Conservation (phyloP, 2,888 invertebrate genomes). For the Himalopsyche japonica region DNA sequence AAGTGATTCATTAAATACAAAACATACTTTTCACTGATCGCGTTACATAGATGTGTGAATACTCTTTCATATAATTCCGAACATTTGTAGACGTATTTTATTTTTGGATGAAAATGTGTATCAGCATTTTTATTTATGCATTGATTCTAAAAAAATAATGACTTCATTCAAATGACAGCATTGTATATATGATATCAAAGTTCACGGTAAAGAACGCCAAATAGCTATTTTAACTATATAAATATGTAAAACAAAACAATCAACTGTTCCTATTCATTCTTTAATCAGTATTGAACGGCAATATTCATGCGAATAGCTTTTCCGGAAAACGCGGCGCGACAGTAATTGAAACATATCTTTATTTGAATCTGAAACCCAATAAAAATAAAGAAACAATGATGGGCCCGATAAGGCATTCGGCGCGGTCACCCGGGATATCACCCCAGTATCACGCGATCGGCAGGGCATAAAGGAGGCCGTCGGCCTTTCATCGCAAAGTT, state of each 20-base stretch:
- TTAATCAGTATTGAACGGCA: neutral
- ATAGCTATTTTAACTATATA: too few species aligned
- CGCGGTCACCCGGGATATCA: neutral
- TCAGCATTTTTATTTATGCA: too few species aligned
- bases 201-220: too few species aligned
- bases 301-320: neutral
- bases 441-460: neutral
- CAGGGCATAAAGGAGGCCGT: conserved; percentile 13
- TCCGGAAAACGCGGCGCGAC: neutral
- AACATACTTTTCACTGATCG: too few species aligned
- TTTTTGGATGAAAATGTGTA: too few species aligned
- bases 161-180: too few species aligned
- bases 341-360: neutral
- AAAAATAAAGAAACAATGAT: conserved; percentile 1
- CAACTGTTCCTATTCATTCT: neutral
- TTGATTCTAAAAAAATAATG: too few species aligned
- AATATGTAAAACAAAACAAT: neutral
- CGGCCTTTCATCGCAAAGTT: conserved; percentile 40
- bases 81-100: too few species aligned
- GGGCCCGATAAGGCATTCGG: neutral
- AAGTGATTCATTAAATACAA: too few species aligned
- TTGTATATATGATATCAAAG: too few species aligned
- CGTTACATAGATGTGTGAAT: too few species aligned
- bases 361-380: neutral
- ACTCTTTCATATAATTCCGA: too few species aligned